Evolutionary conservation across 2,888 invertebrate species (phyloP), one percentile per base, ranked within the genome.

Genomic region (Drosophila merina): DNA sequence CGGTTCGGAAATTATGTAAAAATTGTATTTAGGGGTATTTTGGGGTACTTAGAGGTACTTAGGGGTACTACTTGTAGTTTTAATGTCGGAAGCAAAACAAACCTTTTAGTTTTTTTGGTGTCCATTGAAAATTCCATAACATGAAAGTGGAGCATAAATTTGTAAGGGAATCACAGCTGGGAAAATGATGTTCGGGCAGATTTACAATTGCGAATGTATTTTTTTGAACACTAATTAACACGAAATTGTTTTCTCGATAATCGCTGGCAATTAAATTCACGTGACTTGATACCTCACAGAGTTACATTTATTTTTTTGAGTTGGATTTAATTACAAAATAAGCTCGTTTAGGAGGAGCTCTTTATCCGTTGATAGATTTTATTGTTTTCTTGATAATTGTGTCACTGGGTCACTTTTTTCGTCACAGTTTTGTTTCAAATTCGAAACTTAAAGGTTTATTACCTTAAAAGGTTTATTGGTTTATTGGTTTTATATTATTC

Each of bases 71-170:
- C 9, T 14, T 14, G 7, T 44, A 12, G 20, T 7, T 42, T 12
- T 8, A 9, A 33, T 26, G 12, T 3, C 33, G 8, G 8, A 20
- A 5, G 4, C 36, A 9, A 38, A 52, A 52, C 70, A 68, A 81
- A 89, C 89, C 89, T 89, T 88, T 90, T 86, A 86, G 81, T 86
- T 89, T 89, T 89, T 88, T 89, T 88, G 87, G 90, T 71, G 89
- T 88, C 90, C 90, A 89, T 85, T 89, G 89, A 79, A 89, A 90
- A 74, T 89, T 90, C 90, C 89, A 89, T 89, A 89, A 89, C 89
- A 89, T 89, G 75, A 89, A 89, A 87, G 74, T 85, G 76, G 75
- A 76, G 90, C 89, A 90, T 89, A 89, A 81, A 89, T 88, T 86
- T 79, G 75, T 75, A 57, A 86, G 79, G 77, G 78, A 75, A 72